Conservation (phyloP, 2,888 invertebrate genomes). For the Eumerus sabulonum region DNA sequence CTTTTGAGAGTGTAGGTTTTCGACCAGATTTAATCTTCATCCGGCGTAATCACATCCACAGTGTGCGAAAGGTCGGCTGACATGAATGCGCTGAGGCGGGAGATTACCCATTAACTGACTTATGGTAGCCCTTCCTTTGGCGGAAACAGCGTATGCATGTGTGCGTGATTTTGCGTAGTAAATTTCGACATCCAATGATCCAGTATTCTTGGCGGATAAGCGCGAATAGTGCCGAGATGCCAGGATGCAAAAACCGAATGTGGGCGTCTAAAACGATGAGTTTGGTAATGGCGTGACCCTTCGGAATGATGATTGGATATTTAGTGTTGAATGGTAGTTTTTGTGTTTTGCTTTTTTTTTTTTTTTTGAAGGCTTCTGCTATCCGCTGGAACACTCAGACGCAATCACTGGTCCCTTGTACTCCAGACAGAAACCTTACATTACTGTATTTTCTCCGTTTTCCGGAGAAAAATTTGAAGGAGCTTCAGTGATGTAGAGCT, state of each 20-base stretch:
- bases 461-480: no score
- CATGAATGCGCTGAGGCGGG: not conserved
- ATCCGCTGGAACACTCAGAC: no score
- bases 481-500: no score
- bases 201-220: conserved; percentile 9
- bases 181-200: conserved; percentile 5
- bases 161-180: not conserved
- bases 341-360: no score
- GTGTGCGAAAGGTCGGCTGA: not conserved
- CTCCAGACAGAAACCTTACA: no score
- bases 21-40: conserved; percentile 9
- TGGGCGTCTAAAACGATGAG: conserved; percentile 5
- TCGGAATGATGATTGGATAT: not conserved
- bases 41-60: not conserved
- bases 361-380: no score
- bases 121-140: not conserved
- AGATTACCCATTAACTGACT: conserved; percentile 18
- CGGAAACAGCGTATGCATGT: conserved; percentile 4
- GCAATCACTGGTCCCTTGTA: no score
- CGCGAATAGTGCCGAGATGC: not conserved
- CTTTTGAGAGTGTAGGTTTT: conserved; percentile 6
- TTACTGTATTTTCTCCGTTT: no score
- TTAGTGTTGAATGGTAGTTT: not conserved
- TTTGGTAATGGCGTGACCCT: not conserved
- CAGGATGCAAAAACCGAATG: not conserved